Conservation (phyloP, 2,888 invertebrate genomes). For the Pammene fasciana region DNA sequence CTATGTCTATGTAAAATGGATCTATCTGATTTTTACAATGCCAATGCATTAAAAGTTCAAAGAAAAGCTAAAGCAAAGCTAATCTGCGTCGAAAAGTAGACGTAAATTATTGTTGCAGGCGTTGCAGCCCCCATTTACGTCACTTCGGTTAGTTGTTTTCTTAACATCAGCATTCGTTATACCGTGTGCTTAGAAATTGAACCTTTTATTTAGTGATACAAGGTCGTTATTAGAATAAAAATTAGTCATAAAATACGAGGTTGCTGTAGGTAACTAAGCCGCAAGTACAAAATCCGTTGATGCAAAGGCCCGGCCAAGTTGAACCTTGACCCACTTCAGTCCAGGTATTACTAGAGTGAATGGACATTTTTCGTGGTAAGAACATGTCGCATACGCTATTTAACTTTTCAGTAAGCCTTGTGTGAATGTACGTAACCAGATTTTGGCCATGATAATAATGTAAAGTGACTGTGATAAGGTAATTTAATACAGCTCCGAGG, state of each 20-base stretch:
- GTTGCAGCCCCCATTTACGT: constrained; percentile 12
- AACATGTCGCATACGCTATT: neutral
- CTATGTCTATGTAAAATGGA: neutral
- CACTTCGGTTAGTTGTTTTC: neutral
- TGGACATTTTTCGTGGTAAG: neutral
- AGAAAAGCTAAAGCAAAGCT: neutral
- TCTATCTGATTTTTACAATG: neutral
- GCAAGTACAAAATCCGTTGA: constrained; percentile 22
- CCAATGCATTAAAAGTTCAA: neutral
- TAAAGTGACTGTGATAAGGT: constrained; percentile 32
- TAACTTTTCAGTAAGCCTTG: neutral
- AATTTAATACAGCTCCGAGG: constrained; percentile 24
- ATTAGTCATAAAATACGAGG: neutral
- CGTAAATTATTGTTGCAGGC: constrained; percentile 22
- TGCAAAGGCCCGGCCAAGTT: constrained; percentile 45
- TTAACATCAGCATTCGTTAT: neutral
- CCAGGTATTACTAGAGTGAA: constrained; percentile 49
- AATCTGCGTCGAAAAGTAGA: constrained; percentile 8
- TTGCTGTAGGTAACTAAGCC: neutral
- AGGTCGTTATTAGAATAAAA: neutral
- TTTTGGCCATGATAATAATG: constrained; percentile 32
- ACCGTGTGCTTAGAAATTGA: neutral
- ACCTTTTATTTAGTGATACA: neutral
- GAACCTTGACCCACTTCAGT: constrained; percentile 64
- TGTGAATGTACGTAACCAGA: constrained; percentile 31